Evolutionary conservation across 1,140 invertebrate species (phyloP).

Genomic region (Oryzaephilus surinamensis): DNA sequence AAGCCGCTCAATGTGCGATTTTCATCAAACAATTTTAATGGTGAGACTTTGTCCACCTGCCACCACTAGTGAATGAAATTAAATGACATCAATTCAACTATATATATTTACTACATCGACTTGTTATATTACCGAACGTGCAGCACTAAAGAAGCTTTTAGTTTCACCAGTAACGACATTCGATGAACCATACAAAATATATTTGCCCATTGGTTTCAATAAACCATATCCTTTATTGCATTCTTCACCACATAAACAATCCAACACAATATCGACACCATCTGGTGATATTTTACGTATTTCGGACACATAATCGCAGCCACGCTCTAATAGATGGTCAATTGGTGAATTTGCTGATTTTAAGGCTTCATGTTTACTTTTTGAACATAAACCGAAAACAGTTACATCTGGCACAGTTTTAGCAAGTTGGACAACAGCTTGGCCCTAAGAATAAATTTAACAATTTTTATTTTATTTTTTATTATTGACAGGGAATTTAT

Average conservation of each 20-base stretch:
- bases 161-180: constrained; percentile 81
- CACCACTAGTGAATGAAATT: constrained; percentile 57
- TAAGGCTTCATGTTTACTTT: constrained; percentile 71
- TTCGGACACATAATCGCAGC: constrained; percentile 70
- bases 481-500: too few relatives aligned
- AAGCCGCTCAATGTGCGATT: constrained; percentile 76
- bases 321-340: constrained; percentile 65
- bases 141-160: constrained; percentile 79
- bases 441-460: constrained; percentile 52
- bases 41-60: constrained; percentile 83
- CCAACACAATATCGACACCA: constrained; percentile 79
- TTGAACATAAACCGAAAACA: constrained; percentile 76
- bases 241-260: constrained; percentile 82
- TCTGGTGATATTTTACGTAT: constrained; percentile 67
- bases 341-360: constrained; percentile 57
- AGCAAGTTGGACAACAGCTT: constrained; percentile 70
- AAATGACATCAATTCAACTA: background rate
- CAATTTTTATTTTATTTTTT: too few relatives aligned
- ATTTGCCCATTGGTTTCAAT: constrained; percentile 82
- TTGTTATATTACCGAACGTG: constrained; percentile 67
- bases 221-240: constrained; percentile 73
- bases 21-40: constrained; percentile 79
- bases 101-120: background rate
- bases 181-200: constrained; percentile 77
- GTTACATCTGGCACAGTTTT: constrained; percentile 73